Conservation (phyloP, 2,888 invertebrate species). For the Trichacis sp. region DNA sequence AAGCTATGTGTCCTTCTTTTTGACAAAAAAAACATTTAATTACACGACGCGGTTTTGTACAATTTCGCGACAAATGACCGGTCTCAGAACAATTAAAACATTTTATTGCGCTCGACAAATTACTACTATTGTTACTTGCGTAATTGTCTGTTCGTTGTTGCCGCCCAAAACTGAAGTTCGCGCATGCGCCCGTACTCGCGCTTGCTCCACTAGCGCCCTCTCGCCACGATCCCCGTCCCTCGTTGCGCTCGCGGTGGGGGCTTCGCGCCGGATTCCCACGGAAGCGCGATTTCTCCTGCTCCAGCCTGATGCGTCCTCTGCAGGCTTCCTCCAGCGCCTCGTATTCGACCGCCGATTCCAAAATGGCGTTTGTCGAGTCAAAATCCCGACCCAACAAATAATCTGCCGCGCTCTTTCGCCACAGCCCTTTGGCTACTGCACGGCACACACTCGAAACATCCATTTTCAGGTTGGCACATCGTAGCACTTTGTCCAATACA, state of each 20-base stretch:
- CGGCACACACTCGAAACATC: background rate
- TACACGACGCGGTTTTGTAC: conserved; percentile 2
- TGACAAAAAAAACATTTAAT: conserved; percentile 15
- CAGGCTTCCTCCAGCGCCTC: background rate
- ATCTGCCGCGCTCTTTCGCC: background rate
- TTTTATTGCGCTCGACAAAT: background rate
- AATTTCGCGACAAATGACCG: background rate
- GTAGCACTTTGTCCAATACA: background rate
- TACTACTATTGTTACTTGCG: too few species aligned
- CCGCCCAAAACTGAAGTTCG: too few species aligned
- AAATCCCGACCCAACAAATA: background rate
- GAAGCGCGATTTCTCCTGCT: background rate
- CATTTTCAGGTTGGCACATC: background rate
- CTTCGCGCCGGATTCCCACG: background rate
- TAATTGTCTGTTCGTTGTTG: too few species aligned
- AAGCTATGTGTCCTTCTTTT: conserved; percentile 6
- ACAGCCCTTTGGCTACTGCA: background rate
- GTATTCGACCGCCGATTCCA: background rate
- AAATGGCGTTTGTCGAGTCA: background rate
- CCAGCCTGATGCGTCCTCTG: background rate
- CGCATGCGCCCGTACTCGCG: too few species aligned
- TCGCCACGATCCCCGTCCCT: background rate
- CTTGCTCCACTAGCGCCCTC: background rate
- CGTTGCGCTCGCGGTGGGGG: background rate
- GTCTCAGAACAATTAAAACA: conserved; percentile 10